Evolutionary conservation across 2,113 vertebrate genomes (phyloP), one percentile per base, ranked within the genome.

Genomic region (Atlantisia rogersi): DNA sequence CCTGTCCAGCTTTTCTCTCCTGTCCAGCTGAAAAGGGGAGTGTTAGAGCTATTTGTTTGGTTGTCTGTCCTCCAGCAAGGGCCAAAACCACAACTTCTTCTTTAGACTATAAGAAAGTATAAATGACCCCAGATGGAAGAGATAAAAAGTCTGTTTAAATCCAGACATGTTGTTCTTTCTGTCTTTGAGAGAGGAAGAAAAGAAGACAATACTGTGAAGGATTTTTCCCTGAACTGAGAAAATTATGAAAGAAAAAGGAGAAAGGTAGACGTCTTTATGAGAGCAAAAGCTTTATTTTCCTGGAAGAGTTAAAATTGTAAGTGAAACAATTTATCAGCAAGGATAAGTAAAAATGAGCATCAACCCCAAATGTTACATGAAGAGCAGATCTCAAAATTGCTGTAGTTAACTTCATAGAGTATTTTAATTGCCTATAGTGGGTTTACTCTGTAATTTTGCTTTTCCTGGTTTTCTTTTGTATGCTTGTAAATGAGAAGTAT

Each of bases 71-170:
- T 46, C 44, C 44, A 46, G 44, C 44, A 17, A 46, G 44, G 44
- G 44, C 44, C 17, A 46, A 46, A 46, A 46, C 44, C 16, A 18
- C 44, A 46, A 46, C 44, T 16, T 52, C 60, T 81, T n/a, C 24
- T 70, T 67, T 71, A 39, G 39, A 60, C 65, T 20, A 42, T 8
- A 24, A 48, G 4, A 6, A 64, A 82, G 6, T 48, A 46, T 24
- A 6, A 42, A 42, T 0, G 0, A 17, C 3, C 0, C 6, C 60
- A 11, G 3, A 32, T 10, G 5, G 42, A 76, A 68, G 10, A 65
- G 11, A n/a, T 4, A 29, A 25, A 20, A 69, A 11, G 7, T 31
- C 29, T 58, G 4, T 50, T 12, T 67, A 4, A 69, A 75, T 26
- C 5, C 11, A 69, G 37, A 28, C 3, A 40, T 50, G 35, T 11